Conservation (phyloP, 1,140 invertebrate genomes). For the Meloidogyne floridensis region DNA sequence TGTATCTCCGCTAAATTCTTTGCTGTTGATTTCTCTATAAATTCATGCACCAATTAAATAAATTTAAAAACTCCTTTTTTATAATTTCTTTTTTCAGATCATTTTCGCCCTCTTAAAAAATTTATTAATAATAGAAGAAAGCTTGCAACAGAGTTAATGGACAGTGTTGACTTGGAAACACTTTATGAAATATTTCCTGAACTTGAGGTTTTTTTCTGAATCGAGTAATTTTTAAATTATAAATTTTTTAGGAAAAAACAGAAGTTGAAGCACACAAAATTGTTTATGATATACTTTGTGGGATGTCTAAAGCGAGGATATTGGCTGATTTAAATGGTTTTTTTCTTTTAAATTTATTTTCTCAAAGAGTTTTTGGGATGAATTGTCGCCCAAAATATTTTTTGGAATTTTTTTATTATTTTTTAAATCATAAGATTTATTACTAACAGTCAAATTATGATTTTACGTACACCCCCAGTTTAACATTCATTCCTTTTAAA, state of each 20-base stretch:
- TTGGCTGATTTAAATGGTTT: slow-evolving; percentile 31
- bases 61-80: not conserved
- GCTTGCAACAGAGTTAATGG: slow-evolving; percentile 30
- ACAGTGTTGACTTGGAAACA: slow-evolving; percentile 28
- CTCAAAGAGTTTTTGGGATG: no score
- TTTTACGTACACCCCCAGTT: no score
- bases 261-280: slow-evolving; percentile 23
- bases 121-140: slow-evolving; percentile 34
- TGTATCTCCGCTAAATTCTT: no score
- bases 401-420: no score
- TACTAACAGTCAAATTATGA: no score
- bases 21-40: no score
- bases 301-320: slow-evolving; percentile 32
- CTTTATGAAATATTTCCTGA: slow-evolving; percentile 37
- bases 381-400: no score
- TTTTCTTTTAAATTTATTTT: no score
- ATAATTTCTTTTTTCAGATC: slow-evolving; percentile 24
- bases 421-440: no score
- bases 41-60: no score
- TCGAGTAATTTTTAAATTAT: not conserved
- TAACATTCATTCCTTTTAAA: no score
- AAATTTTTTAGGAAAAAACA: slow-evolving; percentile 23
- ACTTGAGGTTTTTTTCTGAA: slow-evolving; percentile 22
- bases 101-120: slow-evolving; percentile 28
- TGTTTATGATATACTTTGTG: slow-evolving; percentile 27